These are phyloP conservation scores for Pampusana beccarii DNA, from an alignment of 2,113 vertebrate species.

Conservation along the genomic window DNA sequence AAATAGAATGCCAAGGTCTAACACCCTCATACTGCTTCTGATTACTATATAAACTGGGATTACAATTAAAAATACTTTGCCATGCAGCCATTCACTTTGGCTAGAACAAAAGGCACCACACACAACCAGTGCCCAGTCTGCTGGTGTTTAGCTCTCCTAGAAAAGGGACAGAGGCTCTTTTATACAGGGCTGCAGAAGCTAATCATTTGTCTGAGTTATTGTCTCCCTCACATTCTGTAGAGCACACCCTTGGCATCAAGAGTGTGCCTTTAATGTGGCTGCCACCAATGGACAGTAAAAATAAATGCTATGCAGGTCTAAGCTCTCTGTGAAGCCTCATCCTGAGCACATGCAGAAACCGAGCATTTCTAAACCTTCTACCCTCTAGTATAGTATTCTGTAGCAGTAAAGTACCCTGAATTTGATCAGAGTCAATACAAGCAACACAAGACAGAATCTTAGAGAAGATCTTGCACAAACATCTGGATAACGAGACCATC, in stretches of 20 bases:
- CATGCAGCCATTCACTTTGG: background rate
- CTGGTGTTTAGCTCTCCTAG: background rate
- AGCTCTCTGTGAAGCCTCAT: background rate
- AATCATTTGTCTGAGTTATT: background rate
- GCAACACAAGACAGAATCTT: background rate
- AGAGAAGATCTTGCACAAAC: background rate
- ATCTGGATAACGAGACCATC: background rate
- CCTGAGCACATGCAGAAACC: background rate
- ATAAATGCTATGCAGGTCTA: background rate
- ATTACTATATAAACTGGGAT: background rate
- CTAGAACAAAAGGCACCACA: background rate
- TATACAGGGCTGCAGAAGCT: background rate
- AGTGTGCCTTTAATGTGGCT: background rate
- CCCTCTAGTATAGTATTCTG: background rate
- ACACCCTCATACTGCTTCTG: background rate
- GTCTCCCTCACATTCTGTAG: background rate
- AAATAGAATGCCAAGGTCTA: background rate
- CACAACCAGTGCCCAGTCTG: background rate
- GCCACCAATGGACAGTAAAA: background rate
- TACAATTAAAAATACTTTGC: background rate
- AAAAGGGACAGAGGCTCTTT: background rate
- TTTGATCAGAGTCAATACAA: background rate
- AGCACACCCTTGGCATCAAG: background rate
- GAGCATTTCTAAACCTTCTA: background rate
- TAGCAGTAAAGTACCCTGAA: background rate